Evolutionary conservation across 92 coral and sea anemone genomes (phyloP).

Genomic region (Chrysogorgia sp.): DNA sequence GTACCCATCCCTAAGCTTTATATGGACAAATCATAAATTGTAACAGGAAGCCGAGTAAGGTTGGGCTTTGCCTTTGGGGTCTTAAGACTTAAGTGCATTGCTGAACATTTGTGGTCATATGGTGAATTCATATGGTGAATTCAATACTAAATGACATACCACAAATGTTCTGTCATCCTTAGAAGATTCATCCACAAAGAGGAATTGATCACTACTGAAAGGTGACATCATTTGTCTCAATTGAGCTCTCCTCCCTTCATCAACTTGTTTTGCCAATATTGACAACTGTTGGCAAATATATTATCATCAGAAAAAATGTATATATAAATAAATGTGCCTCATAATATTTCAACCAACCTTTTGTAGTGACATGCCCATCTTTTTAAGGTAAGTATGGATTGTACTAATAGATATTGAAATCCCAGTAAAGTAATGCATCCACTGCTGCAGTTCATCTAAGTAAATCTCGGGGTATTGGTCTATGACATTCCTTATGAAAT

Average conservation of each 20-base stretch:
- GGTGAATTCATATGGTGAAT: too few relatives aligned
- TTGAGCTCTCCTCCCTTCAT: not conserved
- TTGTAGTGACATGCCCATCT: constrained; percentile 30
- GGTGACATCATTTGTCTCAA: not conserved
- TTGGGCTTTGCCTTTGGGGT: too few relatives aligned
- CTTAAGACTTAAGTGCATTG: too few relatives aligned
- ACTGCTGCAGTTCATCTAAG: constrained; percentile 43
- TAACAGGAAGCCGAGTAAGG: too few relatives aligned
- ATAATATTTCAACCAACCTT: constrained; percentile 7
- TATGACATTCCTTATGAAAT: constrained; percentile 21
- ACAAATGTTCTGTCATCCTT: not conserved
- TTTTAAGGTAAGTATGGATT: constrained; percentile 10
- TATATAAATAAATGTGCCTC: too few relatives aligned
- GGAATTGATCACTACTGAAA: constrained; percentile 1
- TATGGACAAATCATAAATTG: too few relatives aligned
- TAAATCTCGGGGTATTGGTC: constrained; percentile 55
- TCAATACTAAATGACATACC: not conserved
- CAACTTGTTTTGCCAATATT: not conserved
- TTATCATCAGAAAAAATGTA: too few relatives aligned
- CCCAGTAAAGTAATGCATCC: constrained; percentile 44
- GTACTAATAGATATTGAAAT: constrained; percentile 5
- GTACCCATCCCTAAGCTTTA: too few relatives aligned
- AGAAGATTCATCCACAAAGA: too few relatives aligned
- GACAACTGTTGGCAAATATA: not conserved
- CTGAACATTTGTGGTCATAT: too few relatives aligned